These are phyloP conservation scores for Rhyacichthys aspro DNA, from an alignment of 2,797 vertebrate species.

Conservation along the genomic window DNA sequence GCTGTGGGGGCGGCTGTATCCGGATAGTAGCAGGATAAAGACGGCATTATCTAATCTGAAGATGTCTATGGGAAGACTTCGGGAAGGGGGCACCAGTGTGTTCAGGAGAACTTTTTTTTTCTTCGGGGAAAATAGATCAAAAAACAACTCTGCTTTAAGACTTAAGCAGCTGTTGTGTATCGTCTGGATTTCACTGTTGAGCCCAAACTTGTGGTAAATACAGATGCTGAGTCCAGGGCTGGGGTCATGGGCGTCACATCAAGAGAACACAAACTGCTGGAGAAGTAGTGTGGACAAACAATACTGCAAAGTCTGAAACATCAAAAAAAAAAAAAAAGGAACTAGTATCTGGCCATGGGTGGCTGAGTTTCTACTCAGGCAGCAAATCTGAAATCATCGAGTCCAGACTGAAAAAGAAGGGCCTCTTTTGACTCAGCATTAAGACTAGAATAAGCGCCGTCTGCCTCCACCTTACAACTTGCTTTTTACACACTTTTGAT, in stretches of 20 bases:
- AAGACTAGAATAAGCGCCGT: too few species aligned
- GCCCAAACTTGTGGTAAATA: conserved; percentile 9
- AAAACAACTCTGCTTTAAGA: conserved; percentile 29
- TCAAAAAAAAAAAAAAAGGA: too few species aligned
- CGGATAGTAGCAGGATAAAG: conserved; percentile 60
- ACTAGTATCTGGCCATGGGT: too few species aligned
- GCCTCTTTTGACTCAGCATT: too few species aligned
- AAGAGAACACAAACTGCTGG: background rate
- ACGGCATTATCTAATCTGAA: conserved; percentile 62
- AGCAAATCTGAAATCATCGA: too few species aligned
- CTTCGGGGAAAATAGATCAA: conserved; percentile 37
- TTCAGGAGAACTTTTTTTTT: conserved; percentile 14
- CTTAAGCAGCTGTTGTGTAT: conserved; percentile 47
- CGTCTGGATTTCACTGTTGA: conserved; percentile 26
- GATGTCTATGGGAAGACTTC: conserved; percentile 24
- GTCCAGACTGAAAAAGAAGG: too few species aligned
- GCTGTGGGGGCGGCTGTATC: conserved; percentile 14
- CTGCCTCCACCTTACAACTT: too few species aligned
- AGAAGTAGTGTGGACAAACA: background rate
- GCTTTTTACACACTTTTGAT: too few species aligned
- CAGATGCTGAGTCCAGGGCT: background rate
- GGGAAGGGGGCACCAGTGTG: background rate
- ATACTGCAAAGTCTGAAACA: too few species aligned
- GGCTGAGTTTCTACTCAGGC: too few species aligned
- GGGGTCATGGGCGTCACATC: background rate